Conservation (phyloP, 2,888 invertebrate genomes). For the Macrosoma leucophasiata region DNA sequence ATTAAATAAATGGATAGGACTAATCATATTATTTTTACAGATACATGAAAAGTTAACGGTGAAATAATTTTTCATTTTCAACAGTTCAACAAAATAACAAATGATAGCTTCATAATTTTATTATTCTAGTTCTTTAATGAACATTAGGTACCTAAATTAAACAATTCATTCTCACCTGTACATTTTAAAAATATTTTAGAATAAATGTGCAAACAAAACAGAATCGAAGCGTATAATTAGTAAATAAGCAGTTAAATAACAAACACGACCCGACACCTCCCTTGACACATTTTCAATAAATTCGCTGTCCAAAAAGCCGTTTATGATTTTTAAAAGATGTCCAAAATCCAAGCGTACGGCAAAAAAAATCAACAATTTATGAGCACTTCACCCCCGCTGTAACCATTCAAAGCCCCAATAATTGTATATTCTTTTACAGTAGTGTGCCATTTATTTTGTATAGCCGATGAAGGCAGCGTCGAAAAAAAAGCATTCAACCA, state of each 20-base stretch:
- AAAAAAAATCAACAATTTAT: constrained; percentile 70
- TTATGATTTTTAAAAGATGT: constrained; percentile 69
- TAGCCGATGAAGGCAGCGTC: constrained; percentile 61
- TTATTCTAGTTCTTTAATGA: no score
- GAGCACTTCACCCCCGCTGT: constrained; percentile 74
- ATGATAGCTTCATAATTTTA: no score
- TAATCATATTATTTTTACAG: no score
- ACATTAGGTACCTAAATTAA: no score
- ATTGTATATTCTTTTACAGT: constrained; percentile 77
- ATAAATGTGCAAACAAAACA: constrained; percentile 25
- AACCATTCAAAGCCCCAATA: constrained; percentile 73
- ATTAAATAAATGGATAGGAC: no score
- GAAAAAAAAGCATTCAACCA: constrained; percentile 71
- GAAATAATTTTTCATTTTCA: no score
- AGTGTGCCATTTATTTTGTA: constrained; percentile 71
- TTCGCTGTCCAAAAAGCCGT: constrained; percentile 47
- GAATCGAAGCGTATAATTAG: constrained; percentile 56
- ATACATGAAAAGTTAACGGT: no score
- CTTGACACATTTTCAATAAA: constrained; percentile 55
- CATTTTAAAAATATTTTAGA: no score
- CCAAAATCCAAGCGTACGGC: constrained; percentile 43
- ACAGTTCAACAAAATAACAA: no score
- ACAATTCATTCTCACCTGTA: no score
- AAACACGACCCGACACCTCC: constrained; percentile 47
- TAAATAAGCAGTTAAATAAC: constrained; percentile 45